Conservation (phyloP, 2,888 invertebrate genomes). For the Odontocerum albicorne region DNA sequence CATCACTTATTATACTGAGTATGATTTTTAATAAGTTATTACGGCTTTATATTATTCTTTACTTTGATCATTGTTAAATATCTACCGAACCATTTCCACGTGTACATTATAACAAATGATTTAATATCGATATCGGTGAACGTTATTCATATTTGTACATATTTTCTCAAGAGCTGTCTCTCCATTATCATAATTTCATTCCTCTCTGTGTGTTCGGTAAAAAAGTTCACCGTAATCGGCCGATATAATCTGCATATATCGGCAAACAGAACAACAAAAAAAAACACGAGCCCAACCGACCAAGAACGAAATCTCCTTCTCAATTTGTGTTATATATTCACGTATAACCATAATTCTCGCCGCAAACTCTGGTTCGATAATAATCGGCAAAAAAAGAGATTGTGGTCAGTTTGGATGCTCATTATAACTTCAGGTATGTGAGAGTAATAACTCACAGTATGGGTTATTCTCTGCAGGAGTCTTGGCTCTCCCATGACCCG, state of each 20-base stretch:
- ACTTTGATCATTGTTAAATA: no score
- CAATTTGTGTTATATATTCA: not conserved
- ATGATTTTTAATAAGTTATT: no score
- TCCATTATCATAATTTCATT: not conserved
- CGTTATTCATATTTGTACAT: no score
- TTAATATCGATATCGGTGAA: no score
- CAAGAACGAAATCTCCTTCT: not conserved
- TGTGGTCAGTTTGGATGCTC: conserved; percentile 22
- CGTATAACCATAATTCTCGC: conserved; percentile 11
- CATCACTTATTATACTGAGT: no score
- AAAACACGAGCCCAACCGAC: no score
- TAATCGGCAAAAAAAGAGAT: conserved; percentile 22
- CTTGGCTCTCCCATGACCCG: conserved; percentile 17
- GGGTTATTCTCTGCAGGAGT: conserved; percentile 18
- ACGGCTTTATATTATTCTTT: no score
- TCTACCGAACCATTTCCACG: no score
- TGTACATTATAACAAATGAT: no score
- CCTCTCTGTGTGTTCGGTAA: not conserved
- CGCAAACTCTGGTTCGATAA: conserved; percentile 20
- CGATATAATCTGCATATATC: not conserved
- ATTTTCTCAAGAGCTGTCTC: no score
- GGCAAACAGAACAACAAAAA: not conserved
- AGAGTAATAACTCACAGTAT: conserved; percentile 23
- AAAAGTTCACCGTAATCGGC: not conserved
- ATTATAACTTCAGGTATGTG: conserved; percentile 16